phyloP scores from a whole-genome alignment of 2,797 vertebrate genomes.

The Sandelia bainsii region DNA sequence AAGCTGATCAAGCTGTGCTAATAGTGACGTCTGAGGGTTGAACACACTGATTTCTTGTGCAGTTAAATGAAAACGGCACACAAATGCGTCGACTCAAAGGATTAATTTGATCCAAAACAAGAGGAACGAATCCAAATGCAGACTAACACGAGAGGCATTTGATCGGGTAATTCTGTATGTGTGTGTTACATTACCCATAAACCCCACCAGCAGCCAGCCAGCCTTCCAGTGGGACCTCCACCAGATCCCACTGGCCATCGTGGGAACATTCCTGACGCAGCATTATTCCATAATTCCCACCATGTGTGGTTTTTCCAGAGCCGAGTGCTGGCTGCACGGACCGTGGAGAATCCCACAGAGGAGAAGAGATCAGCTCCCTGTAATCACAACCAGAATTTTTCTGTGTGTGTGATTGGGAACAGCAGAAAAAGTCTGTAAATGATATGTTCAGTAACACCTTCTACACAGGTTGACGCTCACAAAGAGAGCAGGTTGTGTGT shows the following conservation, averaged over 20 bases:
- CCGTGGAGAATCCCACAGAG: slow-evolving; percentile 73
- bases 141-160: slow-evolving; percentile 40
- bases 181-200: slow-evolving; percentile 70
- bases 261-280: slow-evolving; percentile 86
- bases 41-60: background rate
- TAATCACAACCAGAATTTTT: slow-evolving; percentile 69
- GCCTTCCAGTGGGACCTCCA: slow-evolving; percentile 57
- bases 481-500: slow-evolving; percentile 11
- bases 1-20: slow-evolving; percentile 33
- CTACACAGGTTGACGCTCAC: background rate
- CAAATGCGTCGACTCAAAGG: slow-evolving; percentile 19
- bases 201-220: slow-evolving; percentile 50
- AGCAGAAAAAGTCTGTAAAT: background rate
- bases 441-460: background rate
- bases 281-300: slow-evolving; percentile 82
- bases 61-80: slow-evolving; percentile 7
- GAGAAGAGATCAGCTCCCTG: slow-evolving; percentile 64
- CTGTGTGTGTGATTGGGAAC: background rate
- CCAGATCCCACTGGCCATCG: slow-evolving; percentile 73
- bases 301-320: slow-evolving; percentile 78
- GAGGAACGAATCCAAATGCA: slow-evolving; percentile 35
- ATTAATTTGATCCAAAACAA: slow-evolving; percentile 21
- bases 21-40: slow-evolving; percentile 18
- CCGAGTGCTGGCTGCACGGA: slow-evolving; percentile 42
- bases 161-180: slow-evolving; percentile 46